These are phyloP conservation scores for Lepidurus apus DNA, from an alignment of 1,140 invertebrate genomes.

Conservation along the genomic window DNA sequence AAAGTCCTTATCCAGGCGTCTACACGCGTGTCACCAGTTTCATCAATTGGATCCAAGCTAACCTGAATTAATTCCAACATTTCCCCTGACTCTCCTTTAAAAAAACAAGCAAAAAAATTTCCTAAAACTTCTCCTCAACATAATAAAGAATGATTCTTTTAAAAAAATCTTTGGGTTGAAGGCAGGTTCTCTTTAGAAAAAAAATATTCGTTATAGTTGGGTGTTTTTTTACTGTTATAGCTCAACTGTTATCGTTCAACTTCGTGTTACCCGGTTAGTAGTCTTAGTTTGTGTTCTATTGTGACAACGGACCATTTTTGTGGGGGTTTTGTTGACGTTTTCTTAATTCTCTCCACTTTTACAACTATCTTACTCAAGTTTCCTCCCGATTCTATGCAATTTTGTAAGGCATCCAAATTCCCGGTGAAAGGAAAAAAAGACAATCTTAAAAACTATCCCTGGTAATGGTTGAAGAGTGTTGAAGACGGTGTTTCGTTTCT, in stretches of 20 bases:
- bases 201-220: no score
- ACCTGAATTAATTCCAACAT: conserved; percentile 43
- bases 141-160: no score
- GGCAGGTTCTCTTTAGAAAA: no score
- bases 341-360: background rate
- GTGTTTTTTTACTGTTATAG: no score
- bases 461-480: background rate
- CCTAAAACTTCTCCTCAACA: background rate
- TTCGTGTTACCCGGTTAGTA: no score
- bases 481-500: background rate
- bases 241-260: no score
- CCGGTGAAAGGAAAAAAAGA: conserved; percentile 16
- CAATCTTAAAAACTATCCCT: background rate
- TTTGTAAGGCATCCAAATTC: background rate
- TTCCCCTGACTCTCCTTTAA: background rate
- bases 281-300: no score
- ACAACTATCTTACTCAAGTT: background rate
- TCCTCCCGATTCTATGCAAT: background rate
- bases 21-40: conserved; percentile 72
- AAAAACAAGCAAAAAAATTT: background rate
- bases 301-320: no score
- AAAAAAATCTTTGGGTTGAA: no score
- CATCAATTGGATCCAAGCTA: conserved; percentile 70
- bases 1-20: conserved; percentile 83
- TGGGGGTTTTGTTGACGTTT: no score